These are phyloP conservation scores for Clarias batrachus DNA, from an alignment of 2,113 vertebrate species.

Conservation along the genomic window DNA sequence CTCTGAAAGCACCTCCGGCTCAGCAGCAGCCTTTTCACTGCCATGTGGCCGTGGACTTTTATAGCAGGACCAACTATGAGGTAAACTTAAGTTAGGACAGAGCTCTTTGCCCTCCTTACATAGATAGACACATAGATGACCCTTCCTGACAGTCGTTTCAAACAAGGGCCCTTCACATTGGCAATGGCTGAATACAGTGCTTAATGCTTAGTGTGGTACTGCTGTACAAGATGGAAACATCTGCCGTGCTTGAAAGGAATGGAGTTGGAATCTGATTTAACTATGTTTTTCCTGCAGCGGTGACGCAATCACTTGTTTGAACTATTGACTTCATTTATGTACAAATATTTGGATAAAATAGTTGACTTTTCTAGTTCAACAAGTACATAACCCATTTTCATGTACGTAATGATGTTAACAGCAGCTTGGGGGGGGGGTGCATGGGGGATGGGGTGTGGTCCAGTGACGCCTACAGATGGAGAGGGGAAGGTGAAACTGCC, in stretches of 20 bases:
- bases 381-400: not conserved
- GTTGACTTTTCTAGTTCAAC: not conserved
- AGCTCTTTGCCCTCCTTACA: not conserved
- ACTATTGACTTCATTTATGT: not conserved
- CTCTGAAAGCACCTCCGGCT: constrained; percentile 40
- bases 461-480: no score
- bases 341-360: not conserved
- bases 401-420: not conserved
- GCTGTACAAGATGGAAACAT: not conserved
- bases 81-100: constrained; percentile 7
- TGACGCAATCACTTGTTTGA: not conserved
- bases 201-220: not conserved
- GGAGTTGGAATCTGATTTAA: not conserved
- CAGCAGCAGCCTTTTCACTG: constrained; percentile 15
- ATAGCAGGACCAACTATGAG: constrained; percentile 19
- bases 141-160: not conserved
- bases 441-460: no score
- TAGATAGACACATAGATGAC: not conserved
- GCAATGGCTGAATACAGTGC: not conserved
- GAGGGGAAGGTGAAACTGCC: no score
- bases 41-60: not conserved
- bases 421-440: not conserved
- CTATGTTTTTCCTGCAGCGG: not conserved
- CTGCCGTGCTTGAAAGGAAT: not conserved
- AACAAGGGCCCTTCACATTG: not conserved